Conservation (phyloP, 2,113 vertebrate species). For the Lathamus discolor region DNA sequence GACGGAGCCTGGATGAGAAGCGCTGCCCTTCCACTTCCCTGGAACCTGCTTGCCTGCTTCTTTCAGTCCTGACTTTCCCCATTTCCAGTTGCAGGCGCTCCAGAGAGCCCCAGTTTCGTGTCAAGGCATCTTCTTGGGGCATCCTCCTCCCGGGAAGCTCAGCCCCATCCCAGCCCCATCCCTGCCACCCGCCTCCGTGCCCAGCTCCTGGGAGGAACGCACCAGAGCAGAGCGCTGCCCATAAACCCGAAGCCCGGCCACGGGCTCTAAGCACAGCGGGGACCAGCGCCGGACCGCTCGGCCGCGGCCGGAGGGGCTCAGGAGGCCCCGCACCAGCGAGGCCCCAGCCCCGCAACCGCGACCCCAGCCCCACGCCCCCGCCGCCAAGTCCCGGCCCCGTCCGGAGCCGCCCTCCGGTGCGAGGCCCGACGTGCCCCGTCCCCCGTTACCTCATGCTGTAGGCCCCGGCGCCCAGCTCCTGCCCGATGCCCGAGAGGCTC, state of each 20-base stretch:
- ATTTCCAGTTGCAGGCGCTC: background rate
- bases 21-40: background rate
- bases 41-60: background rate
- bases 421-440: too few relatives aligned
- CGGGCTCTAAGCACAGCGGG: background rate
- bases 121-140: too few relatives aligned
- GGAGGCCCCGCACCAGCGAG: background rate
- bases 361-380: background rate
- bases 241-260: background rate
- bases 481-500: slow-evolving; percentile 95
- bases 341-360: rapidly evolving
- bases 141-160: background rate
- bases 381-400: background rate
- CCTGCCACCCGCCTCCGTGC: rapidly evolving
- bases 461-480: slow-evolving; percentile 94
- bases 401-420: background rate
- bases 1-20: background rate
- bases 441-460: slow-evolving; percentile 93
- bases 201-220: background rate
- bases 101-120: background rate
- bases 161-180: background rate
- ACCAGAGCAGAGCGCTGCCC: background rate
- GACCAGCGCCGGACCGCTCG: too few relatives aligned
- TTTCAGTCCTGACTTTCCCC: background rate
- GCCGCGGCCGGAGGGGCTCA: too few relatives aligned